Percentiles rank a stretch among this genome's conserved stretches.
These are phyloP conservation scores for Sarcoramphus papa DNA, from an alignment of 2,797 vertebrate genomes.

Conservation along the genomic window DNA sequence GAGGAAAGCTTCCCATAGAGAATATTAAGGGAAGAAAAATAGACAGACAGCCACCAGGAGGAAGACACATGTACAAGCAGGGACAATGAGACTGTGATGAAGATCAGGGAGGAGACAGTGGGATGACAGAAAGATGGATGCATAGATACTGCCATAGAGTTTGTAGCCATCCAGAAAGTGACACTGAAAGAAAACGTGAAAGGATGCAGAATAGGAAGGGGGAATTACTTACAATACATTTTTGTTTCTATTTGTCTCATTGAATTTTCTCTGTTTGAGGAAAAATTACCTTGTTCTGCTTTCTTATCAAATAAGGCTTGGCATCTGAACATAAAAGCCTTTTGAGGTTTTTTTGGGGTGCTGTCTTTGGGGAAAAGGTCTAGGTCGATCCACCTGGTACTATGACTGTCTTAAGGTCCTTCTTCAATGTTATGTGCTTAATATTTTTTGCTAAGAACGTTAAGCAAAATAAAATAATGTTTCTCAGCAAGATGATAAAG, in stretches of 20 bases:
- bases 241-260: neutral
- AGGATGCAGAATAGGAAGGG: neutral
- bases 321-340: neutral
- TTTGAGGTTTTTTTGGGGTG: neutral
- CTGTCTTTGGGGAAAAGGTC: neutral
- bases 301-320: neutral
- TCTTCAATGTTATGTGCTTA: neutral
- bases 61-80: neutral
- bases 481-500: neutral
- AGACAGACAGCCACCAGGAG: neutral
- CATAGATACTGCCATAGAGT: neutral
- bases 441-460: neutral
- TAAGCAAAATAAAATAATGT: neutral
- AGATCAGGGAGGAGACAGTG: neutral
- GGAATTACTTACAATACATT: neutral
- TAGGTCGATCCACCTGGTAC: neutral
- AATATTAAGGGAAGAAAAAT: neutral
- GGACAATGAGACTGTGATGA: neutral
- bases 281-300: neutral
- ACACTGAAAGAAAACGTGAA: neutral
- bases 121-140: neutral
- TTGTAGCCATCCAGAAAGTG: neutral
- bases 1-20: neutral
- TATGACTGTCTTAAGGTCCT: neutral
- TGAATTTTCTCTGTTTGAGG: neutral